Evolutionary conservation across 2,797 vertebrate genomes (phyloP), one percentile per base, ranked within the genome.

Genomic region (Capromys pilorides): DNA sequence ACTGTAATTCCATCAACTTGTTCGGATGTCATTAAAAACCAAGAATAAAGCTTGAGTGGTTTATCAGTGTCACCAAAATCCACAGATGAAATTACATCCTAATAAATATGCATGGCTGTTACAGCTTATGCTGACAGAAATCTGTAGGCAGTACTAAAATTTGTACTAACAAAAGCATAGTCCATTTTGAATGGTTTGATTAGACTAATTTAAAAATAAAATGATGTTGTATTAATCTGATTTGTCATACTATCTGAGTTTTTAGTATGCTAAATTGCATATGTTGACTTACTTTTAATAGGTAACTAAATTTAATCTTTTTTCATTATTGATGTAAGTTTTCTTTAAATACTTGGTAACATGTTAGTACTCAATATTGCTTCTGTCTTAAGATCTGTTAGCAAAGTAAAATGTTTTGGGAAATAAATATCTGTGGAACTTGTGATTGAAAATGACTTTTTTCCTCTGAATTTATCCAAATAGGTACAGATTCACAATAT

Each of bases 31-130:
- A 94, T 80, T 96, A 92, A 93, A 94, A 97, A 96, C 97, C 89
- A 88, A 89, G 83, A 96, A 90, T 96, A 80, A 96, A 97, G 96
- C 62, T 95, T 94, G 96, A 96, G 86, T 97, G 95, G 90, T 96
- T 97, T 97, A 97, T 97, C 85, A 33, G 88, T 95, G 91, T 97
- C 85, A 95, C 83, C 96, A 93, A 97, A 97, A 96, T 96, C 93
- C 95, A 95, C 93, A 95, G 96, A 90, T 97, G 94, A 97, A 97
- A 97, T 97, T 79, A 95, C 97, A 97, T 97, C 94, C 94, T 97
- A 93, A 95, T 98, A 95, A 97, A 97, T 96, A 96, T 96, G 82
- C 73, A 94, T 97, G 92, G 11, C 86, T 96, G 59, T 94, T 97
- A 49, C 59, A 96, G 33, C 94, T 96, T 90, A 73, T 31, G 77